Percentiles rank a stretch among this genome's conserved stretches.
These are phyloP conservation scores for Empidonax alnorum DNA, from an alignment of 2,113 vertebrate species.

Conservation along the genomic window DNA sequence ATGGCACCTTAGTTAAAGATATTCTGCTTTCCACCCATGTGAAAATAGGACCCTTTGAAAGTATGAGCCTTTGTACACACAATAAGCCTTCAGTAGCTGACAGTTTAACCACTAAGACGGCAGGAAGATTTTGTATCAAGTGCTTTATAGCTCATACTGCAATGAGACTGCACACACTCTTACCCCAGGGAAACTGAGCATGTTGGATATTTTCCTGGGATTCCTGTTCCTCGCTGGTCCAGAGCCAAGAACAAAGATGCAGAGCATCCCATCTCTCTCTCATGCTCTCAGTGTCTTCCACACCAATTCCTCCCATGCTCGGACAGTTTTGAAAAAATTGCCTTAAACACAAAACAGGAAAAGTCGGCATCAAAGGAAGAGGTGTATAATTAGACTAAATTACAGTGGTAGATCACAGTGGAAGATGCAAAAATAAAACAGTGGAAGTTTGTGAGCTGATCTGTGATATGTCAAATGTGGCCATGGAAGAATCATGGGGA, in stretches of 20 bases:
- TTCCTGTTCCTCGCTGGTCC: background rate
- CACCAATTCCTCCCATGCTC: background rate
- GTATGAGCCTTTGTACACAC: background rate
- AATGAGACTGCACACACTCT: background rate
- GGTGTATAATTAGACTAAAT: slow-evolving; percentile 1
- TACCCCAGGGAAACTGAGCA: background rate
- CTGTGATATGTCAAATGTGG: rapidly evolving
- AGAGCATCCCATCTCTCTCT: background rate
- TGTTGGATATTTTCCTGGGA: slow-evolving; percentile 3
- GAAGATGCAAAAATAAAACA: background rate
- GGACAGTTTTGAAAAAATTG: background rate
- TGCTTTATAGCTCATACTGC: background rate
- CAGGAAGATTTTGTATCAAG: background rate
- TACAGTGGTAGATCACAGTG: background rate
- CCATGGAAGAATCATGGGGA: background rate
- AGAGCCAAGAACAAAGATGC: background rate
- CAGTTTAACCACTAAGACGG: background rate
- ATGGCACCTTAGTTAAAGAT: background rate
- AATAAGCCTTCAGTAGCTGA: background rate
- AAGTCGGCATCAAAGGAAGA: background rate
- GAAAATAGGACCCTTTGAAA: background rate
- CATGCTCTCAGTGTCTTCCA: background rate
- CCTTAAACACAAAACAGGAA: background rate
- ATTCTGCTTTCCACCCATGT: background rate
- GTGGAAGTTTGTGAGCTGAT: background rate